A percentile compares a stretch with the other conserved stretches of the same genome.
Evolutionary conservation across 2,888 invertebrate genomes (phyloP).

Genomic region (Limnephilus marmoratus): DNA sequence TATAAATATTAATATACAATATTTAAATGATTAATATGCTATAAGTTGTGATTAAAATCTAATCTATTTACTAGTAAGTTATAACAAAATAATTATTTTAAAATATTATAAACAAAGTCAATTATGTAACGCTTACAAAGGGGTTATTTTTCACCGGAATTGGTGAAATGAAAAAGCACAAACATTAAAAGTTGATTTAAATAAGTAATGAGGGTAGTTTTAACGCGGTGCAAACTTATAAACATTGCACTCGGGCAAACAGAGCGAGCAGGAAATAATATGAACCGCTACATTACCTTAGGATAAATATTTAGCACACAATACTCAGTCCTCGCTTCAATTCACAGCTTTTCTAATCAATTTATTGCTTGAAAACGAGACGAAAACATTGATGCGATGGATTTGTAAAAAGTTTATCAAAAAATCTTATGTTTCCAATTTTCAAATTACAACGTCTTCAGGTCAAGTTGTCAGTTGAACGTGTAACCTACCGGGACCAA

Average conservation of each 20-base stretch:
- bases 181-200: not conserved
- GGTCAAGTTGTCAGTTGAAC: not conserved
- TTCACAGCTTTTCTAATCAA: constrained; percentile 2
- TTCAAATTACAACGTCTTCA: not conserved
- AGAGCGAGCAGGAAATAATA: not conserved
- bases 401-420: constrained; percentile 2
- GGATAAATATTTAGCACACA: constrained; percentile 2
- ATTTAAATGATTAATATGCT: not conserved
- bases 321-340: constrained; percentile 2
- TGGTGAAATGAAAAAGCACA: not conserved
- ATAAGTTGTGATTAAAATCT: not conserved
- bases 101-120: not conserved
- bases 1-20: not conserved
- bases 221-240: not conserved
- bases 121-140: not conserved
- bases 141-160: not conserved
- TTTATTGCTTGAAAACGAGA: constrained; percentile 2
- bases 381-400: not conserved
- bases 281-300: not conserved
- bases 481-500: not conserved
- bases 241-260: not conserved
- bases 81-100: not conserved
- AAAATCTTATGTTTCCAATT: not conserved
- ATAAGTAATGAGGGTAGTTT: not conserved
- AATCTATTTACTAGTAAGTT: not conserved